Evolutionary conservation across 2,888 invertebrate species (phyloP), one percentile per base, ranked within the genome.

Genomic region (Selenia dentaria): DNA sequence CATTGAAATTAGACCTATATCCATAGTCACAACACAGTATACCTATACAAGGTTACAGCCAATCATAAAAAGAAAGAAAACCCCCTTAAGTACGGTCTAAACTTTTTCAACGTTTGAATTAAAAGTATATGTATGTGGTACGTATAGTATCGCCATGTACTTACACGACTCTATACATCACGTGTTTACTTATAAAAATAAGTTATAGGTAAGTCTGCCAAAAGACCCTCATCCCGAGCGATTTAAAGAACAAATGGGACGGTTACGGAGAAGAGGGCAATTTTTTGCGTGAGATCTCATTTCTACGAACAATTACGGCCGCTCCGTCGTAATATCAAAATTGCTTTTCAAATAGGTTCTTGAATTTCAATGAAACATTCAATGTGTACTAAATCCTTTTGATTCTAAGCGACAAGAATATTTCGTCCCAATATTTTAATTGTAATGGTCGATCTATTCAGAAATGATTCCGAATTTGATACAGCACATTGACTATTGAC

Each of bases 241-340:
- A 67, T 70, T 67, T 61, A 57, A 59, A 56, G 69, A 74, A 79
- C 75, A 80, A 82, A 79, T 75, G 74, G 70, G 66, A 62, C 55
- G 61, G 62, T 72, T 72, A 59, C 61, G 67, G 65, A 70, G 67
- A 72, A 78, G 70, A 65, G 64, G 74, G 62, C 69, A 40, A 70
- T 68, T 80, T 81, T 79, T 82, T 79, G 71, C 70, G 67, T 66
- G 62, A 64, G 61, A 69, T 70, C 62, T 71, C 64, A 67, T 75
- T 77, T 72, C 63, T 64, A 52, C 54, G 66, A 65, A 70, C 62
- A 66, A 67, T 68, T 64, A 67, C 59, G 64, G 66, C 63, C 60
- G 59, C 60, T 20, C 59, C 54, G 2, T 16, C 3, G 16, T 4
- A 16, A 16, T 16, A 16, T 16, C 4, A 16, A 16, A 16, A 3